Base-by-base conservation (phyloP, 2,888 invertebrate species). In the Clitarchus hookeri region DNA sequence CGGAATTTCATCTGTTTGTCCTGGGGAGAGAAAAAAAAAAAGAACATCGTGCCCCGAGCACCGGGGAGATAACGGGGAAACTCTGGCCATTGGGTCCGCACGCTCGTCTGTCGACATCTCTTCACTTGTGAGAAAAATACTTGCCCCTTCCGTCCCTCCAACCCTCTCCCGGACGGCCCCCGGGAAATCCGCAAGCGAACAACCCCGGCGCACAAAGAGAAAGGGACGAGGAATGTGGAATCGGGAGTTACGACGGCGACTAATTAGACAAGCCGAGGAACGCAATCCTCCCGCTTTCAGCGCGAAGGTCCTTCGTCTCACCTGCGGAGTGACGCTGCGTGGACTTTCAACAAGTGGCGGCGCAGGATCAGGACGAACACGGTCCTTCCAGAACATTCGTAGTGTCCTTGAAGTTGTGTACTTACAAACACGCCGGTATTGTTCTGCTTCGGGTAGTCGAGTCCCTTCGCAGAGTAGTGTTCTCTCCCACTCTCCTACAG, bases 1-100 rank as follows among this genome's bases (percentile, higher is more conserved):
- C 65, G 65, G 65, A 65, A 65, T 65, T 65, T 65, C 65, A 65
- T 65, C 65, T n/a, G 65, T 19, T n/a, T n/a, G 65, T 65, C 65
- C 65, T n/a, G 65, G n/a, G 48, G 48, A 8, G 16, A 8, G 16
- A 8, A 8, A 8, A 8, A 48, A 48, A 9, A 8, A 8, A 48
- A 48, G 48, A 48, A 6, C 48, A 48, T 48, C 48, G 3, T 48
- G 16, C 65, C 65, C 23, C n/a, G 19, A 65, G 65, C 65, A 19
- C 12, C 8, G 6, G n/a, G n/a, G 65, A n/a, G 23, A 19, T 0
- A 19, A 8, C 23, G 11, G 65, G 19, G 65, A 65, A 53, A 36
- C 36, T 36, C 36, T 36, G 36, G 36, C 36, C 36, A 36, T 36
- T 36, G 36, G 36, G 11, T 48, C 6, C 6, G 16, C 48, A 16